These are phyloP conservation scores for Notocelia uddmanniana DNA, from an alignment of 2,888 invertebrate genomes.

Conservation along the genomic window DNA sequence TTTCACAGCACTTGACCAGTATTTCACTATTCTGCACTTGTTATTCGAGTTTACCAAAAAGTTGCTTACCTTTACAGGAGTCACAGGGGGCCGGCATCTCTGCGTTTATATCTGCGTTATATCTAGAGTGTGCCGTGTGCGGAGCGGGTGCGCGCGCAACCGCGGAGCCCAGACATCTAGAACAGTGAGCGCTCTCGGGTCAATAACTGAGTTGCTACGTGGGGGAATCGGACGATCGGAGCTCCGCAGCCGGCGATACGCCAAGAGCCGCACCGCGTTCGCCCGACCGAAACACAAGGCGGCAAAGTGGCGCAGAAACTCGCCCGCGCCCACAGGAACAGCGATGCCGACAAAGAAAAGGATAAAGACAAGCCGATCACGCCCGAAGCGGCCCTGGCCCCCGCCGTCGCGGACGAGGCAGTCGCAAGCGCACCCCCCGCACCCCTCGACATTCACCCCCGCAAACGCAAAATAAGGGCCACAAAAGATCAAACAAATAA, in stretches of 20 bases:
- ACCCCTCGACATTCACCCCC: slow-evolving; percentile 87
- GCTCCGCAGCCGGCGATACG: slow-evolving; percentile 54
- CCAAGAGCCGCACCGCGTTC: slow-evolving; percentile 51
- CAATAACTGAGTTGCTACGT: slow-evolving; percentile 79
- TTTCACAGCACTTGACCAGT: slow-evolving; percentile 9
- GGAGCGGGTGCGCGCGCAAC: slow-evolving; percentile 69
- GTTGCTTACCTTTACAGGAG: slow-evolving; percentile 74
- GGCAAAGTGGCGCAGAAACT: slow-evolving; percentile 52
- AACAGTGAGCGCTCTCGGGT: slow-evolving; percentile 64
- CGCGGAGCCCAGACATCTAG: slow-evolving; percentile 56
- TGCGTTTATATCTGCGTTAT: slow-evolving; percentile 55
- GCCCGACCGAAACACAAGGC: slow-evolving; percentile 23
- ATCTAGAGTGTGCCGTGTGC: slow-evolving; percentile 49
- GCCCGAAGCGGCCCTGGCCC: slow-evolving; percentile 18
- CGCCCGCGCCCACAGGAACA: slow-evolving; percentile 72
- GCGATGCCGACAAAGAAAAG: slow-evolving; percentile 68
- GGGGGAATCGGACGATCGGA: slow-evolving; percentile 71
- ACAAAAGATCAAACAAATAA: slow-evolving; percentile 79
- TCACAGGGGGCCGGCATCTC: slow-evolving; percentile 81
- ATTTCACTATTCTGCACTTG: background rate
- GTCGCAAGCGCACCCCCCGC: slow-evolving; percentile 40
- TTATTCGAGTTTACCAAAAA: slow-evolving; percentile 29
- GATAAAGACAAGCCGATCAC: slow-evolving; percentile 36
- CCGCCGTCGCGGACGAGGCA: slow-evolving; percentile 29
- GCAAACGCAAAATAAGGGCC: slow-evolving; percentile 92